phyloP scores from a whole-genome alignment of 35 echinoderm and acorn worm genomes.

The Lytechinus variegatus region DNA sequence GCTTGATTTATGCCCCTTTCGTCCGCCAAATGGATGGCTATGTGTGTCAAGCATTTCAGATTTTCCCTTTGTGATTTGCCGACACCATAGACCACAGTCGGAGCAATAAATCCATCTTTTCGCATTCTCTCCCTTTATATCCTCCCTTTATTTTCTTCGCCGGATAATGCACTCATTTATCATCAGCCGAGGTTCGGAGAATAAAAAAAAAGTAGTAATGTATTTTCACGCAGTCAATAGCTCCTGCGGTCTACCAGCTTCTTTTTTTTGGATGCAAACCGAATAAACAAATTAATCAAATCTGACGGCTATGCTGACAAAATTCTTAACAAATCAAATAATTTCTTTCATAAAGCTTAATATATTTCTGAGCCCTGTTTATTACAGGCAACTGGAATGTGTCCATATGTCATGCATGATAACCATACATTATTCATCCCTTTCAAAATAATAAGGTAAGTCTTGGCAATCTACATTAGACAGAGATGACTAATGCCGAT shows the following conservation, averaged over 20 bases:
- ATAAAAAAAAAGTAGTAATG: not conserved
- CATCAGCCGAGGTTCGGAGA: not conserved
- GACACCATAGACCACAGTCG: conserved; percentile 23
- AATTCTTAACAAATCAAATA: not conserved
- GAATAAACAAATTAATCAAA: conserved; percentile 15
- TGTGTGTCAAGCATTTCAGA: conserved; percentile 46
- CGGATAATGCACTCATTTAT: conserved; percentile 11
- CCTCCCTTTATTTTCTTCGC: not conserved
- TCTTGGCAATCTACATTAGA: not conserved
- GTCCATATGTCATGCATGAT: not conserved
- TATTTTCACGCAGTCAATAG: not conserved
- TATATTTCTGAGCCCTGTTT: not conserved
- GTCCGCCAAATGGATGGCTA: conserved; percentile 22
- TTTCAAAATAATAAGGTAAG: not conserved
- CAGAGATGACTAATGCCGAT: not conserved
- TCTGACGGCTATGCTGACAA: not conserved
- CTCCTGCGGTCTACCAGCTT: not conserved
- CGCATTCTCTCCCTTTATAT: not conserved
- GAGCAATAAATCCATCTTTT: conserved; percentile 22
- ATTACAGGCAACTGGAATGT: not conserved
- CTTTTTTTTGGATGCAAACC: not conserved
- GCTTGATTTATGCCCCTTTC: not conserved
- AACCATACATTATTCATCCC: not conserved
- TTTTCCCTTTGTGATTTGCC: conserved; percentile 37
- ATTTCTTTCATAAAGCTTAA: not conserved